Percentiles rank a stretch among this genome's conserved stretches.
Conservation (phyloP, 1,140 invertebrate genomes). For the Lethrus apterus region DNA sequence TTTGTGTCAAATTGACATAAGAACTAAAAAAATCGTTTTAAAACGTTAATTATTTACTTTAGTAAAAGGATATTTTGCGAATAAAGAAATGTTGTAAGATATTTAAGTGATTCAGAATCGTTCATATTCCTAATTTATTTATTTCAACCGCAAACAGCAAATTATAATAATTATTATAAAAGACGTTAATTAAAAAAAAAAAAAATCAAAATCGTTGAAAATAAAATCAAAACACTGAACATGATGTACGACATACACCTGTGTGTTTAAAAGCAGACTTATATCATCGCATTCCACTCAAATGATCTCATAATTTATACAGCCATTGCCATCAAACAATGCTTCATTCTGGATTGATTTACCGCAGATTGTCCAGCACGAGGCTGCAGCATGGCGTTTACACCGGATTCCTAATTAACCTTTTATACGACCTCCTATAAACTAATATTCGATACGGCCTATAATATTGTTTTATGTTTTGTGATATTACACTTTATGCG, state of each 20-base stretch:
- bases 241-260: constrained; percentile 31
- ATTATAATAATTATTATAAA: too few relatives aligned
- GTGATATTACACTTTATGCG: too few relatives aligned
- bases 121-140: too few relatives aligned
- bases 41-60: too few relatives aligned
- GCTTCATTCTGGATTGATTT: constrained; percentile 36
- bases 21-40: too few relatives aligned
- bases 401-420: constrained; percentile 1
- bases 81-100: too few relatives aligned
- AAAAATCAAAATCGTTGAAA: too few relatives aligned
- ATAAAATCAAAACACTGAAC: constrained; percentile 18
- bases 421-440: constrained; percentile 1
- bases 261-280: constrained; percentile 22
- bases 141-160: too few relatives aligned
- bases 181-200: too few relatives aligned
- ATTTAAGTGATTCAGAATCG: too few relatives aligned
- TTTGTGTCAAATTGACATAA: too few relatives aligned
- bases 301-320: constrained; percentile 35
- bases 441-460: background rate
- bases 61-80: too few relatives aligned
- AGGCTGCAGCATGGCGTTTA: constrained; percentile 1
- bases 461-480: constrained; percentile 4
- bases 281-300: constrained; percentile 28
- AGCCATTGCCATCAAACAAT: constrained; percentile 35
- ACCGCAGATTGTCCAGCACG: constrained; percentile 25